Percentiles rank a stretch among this genome's conserved stretches.
Conservation (phyloP, 2,113 vertebrate genomes). For the Sinocyclocheilus anophthalmus region DNA sequence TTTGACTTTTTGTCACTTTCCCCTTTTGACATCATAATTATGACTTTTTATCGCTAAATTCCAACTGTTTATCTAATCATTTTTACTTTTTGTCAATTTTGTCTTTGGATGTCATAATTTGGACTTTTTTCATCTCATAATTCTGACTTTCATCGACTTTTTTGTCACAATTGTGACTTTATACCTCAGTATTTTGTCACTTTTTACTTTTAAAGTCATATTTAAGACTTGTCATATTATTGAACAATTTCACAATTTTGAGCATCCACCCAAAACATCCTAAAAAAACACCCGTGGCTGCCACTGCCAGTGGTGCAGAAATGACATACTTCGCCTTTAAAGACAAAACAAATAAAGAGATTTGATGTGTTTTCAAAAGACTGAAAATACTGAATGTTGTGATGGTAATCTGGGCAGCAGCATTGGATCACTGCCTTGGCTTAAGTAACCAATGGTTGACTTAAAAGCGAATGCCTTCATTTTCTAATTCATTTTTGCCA, state of each 20-base stretch:
- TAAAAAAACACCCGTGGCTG: background rate
- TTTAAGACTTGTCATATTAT: background rate
- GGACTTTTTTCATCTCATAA: background rate
- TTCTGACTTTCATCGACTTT: background rate
- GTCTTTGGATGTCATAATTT: background rate
- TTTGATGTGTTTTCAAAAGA: background rate
- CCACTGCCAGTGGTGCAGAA: background rate
- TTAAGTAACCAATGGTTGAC: constrained; percentile 22
- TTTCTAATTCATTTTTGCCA: constrained; percentile 10
- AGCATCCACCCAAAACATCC: background rate
- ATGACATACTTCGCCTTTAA: constrained; percentile 17
- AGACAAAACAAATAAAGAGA: background rate
- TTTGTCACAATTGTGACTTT: background rate
- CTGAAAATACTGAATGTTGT: background rate
- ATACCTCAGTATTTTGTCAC: background rate
- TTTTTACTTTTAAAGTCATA: background rate
- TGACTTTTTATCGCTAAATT: no score
- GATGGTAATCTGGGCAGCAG: constrained; percentile 32
- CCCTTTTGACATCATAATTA: background rate
- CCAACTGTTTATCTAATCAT: no score
- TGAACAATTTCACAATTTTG: background rate
- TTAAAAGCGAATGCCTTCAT: constrained; percentile 48
- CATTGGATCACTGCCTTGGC: constrained; percentile 48
- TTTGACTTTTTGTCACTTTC: background rate
- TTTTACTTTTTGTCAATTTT: no score